Evolutionary conservation across 2,113 vertebrate species (phyloP), one percentile per base, ranked within the genome.

Genomic region (Myotis lucifugus): DNA sequence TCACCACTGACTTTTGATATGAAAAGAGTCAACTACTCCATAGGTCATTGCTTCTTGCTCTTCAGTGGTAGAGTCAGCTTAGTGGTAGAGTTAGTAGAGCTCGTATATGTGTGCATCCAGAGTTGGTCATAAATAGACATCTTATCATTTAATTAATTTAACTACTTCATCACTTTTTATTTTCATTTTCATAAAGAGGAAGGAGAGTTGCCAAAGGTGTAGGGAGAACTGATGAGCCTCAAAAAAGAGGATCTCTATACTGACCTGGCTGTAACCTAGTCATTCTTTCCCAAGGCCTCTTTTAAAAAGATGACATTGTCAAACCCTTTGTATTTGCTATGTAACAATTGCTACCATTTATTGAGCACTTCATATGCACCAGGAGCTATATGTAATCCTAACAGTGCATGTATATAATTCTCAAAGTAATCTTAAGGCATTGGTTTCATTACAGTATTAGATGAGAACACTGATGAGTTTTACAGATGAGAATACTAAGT

Each of bases 111-210:
- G 32, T 48, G 37, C 11, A 34, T 61, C 61, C n/a, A 73, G 9
- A n/a, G 37, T 32, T 87, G 88, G 2, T 83, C 21, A 21, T 23
- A 74, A 42, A 64, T 3, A 50, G 17, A 42, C 19, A 56, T 42
- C 13, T 67, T 50, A 84, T 59, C 8, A 84, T 32, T 25, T 76
- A 73, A 37, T 37, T 81, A n/a, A n/a, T 86, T 54, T 86, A 90
- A 29, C 8, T 79, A 70, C 14, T 81, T 79, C 29, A 10, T 85
- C 2, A 69, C 15, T 72, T 84, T 91, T 88, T 42, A 73, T 84
- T 95, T 86, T 91, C 17, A 76, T 87, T 92, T 88, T 27, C 74
- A 32, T 48, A 27, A 84, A 83, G 70, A 92, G 29, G 66, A 87
- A 84, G 23, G 59, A 59, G 18, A 40, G 14, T 88, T 91, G 48